These are phyloP conservation scores for Drosophila arizonae DNA, from an alignment of 1,140 invertebrate species.

Conservation along the genomic window DNA sequence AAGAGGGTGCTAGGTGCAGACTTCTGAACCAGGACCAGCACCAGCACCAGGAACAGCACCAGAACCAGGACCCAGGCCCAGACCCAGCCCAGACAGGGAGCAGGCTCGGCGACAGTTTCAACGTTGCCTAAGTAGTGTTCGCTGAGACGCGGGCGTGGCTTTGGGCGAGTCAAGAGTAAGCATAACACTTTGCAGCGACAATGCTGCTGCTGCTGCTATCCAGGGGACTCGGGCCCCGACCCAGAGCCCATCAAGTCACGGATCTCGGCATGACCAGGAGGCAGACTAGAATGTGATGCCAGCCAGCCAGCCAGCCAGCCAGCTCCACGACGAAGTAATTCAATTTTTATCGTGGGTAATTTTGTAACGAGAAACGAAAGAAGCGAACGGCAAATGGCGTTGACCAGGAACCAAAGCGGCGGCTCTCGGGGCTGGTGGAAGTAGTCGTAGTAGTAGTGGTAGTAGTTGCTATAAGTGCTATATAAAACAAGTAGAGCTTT, in stretches of 20 bases:
- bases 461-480: constrained; percentile 26
- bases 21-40: constrained; percentile 40
- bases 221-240: constrained; percentile 7
- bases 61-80: not conserved
- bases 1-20: constrained; percentile 18
- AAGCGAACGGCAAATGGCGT: constrained; percentile 58
- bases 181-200: constrained; percentile 69
- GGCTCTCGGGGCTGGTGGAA: not conserved
- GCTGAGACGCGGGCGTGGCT: constrained; percentile 52
- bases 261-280: constrained; percentile 29
- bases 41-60: constrained; percentile 13
- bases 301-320: not conserved
- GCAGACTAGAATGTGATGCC: constrained; percentile 28
- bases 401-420: constrained; percentile 14
- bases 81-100: not conserved
- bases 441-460: not conserved
- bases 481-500: constrained; percentile 48
- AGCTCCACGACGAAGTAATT: constrained; percentile 74
- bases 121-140: constrained; percentile 65
- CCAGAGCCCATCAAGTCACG: constrained; percentile 1
- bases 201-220: constrained; percentile 13
- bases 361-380: constrained; percentile 80
- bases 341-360: constrained; percentile 83
- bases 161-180: constrained; percentile 67
- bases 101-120: constrained; percentile 71